Percentiles rank a stretch among this genome's conserved stretches.
Evolutionary conservation across 2,797 vertebrate genomes (phyloP).

Genomic region (Cercopithecus hamlyni): DNA sequence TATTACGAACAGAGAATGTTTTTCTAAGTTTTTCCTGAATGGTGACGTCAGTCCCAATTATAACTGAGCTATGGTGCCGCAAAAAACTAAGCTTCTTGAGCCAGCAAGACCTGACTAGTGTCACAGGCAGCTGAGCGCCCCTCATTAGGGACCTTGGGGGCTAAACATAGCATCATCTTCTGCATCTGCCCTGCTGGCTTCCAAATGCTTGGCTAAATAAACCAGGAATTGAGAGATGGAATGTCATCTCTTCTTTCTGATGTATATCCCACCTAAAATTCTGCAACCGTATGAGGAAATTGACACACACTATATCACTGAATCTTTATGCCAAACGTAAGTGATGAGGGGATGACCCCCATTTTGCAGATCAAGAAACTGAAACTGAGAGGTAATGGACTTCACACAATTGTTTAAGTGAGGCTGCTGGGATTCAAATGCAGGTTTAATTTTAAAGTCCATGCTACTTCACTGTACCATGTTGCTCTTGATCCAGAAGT

Average conservation of each 20-base stretch:
- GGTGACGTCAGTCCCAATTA: slow-evolving; percentile 66
- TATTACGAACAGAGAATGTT: slow-evolving; percentile 28
- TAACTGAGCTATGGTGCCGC: slow-evolving; percentile 52
- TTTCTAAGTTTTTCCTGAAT: not conserved
- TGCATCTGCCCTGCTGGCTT: slow-evolving; percentile 11
- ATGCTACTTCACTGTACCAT: not conserved
- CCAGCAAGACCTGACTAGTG: not conserved
- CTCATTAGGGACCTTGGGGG: slow-evolving; percentile 46
- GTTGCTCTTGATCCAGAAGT: not conserved
- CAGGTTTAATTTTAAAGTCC: not conserved
- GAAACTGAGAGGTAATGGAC: not conserved
- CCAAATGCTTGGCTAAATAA: not conserved
- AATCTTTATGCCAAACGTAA: not conserved
- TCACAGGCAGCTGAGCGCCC: slow-evolving; percentile 55
- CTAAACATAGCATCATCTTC: slow-evolving; percentile 37
- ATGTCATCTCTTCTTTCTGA: not conserved
- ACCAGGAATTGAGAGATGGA: not conserved
- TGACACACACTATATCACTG: not conserved
- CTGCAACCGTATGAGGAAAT: not conserved
- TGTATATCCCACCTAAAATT: not conserved
- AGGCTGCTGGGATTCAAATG: not conserved
- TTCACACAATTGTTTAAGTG: not conserved
- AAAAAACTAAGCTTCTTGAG: slow-evolving; percentile 53
- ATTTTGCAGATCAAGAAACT: slow-evolving; percentile 27
- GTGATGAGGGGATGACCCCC: not conserved